These are phyloP conservation scores for Paguma larvata DNA, from an alignment of 2,797 vertebrate genomes.

Conservation along the genomic window DNA sequence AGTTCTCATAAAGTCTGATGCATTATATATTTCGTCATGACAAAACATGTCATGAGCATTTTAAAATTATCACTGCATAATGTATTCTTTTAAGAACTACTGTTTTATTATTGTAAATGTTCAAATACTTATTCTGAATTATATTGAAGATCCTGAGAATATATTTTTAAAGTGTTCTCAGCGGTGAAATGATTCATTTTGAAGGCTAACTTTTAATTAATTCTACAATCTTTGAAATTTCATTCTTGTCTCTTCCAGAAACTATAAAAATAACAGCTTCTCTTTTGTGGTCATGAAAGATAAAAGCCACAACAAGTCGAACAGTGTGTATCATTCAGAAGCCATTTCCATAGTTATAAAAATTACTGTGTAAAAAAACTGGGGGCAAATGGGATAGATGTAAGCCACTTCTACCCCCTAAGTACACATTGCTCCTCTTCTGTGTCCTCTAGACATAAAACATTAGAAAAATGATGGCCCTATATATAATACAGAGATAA, in stretches of 20 bases:
- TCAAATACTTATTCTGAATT: constrained; percentile 81
- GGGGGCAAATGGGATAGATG: neutral
- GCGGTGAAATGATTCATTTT: constrained; percentile 80
- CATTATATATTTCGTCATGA: constrained; percentile 80
- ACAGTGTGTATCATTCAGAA: constrained; percentile 33
- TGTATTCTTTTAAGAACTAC: constrained; percentile 78
- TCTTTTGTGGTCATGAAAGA: constrained; percentile 60
- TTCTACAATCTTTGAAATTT: constrained; percentile 76
- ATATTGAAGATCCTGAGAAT: constrained; percentile 70
- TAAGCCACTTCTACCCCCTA: neutral
- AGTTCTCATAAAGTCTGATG: constrained; percentile 79
- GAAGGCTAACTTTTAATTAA: constrained; percentile 81
- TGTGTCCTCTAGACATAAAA: neutral
- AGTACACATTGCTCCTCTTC: neutral
- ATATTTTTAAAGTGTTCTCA: constrained; percentile 73
- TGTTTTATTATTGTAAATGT: constrained; percentile 83
- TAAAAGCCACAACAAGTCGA: constrained; percentile 74
- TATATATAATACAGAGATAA: neutral
- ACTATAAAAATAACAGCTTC: neutral
- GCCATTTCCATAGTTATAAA: constrained; percentile 64
- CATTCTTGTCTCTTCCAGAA: constrained; percentile 9
- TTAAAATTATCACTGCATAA: constrained; percentile 81
- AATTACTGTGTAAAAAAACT: neutral
- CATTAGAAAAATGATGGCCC: neutral
- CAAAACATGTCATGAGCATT: constrained; percentile 78